Evolutionary conservation across 2,888 invertebrate species (phyloP).

Genomic region (Malthinus seriepunctatus): DNA sequence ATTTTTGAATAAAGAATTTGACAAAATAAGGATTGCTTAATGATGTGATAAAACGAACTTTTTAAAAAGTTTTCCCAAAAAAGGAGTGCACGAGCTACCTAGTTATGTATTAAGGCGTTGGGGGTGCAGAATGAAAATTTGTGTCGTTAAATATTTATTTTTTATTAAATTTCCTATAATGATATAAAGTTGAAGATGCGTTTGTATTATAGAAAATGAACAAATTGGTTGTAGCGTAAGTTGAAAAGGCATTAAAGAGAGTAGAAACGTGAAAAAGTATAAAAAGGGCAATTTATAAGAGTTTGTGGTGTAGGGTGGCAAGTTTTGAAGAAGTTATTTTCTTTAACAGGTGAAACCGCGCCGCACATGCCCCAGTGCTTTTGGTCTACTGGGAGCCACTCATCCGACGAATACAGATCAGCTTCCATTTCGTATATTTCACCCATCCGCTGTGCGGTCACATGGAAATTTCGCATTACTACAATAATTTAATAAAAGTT

Average conservation of each 20-base stretch:
- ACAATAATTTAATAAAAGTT: constrained; percentile 37
- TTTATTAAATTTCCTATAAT: constrained; percentile 1
- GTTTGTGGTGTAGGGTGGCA: constrained; percentile 15
- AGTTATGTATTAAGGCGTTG: too few relatives aligned
- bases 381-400: constrained; percentile 24
- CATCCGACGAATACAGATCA: constrained; percentile 31
- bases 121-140: too few relatives aligned
- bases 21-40: too few relatives aligned
- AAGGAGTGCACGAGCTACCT: too few relatives aligned
- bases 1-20: too few relatives aligned
- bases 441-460: constrained; percentile 24
- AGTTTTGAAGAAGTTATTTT: constrained; percentile 29
- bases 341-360: constrained; percentile 29
- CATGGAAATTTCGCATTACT: constrained; percentile 29
- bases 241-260: constrained; percentile 4
- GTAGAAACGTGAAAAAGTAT: constrained; percentile 14
- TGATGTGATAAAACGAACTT: too few relatives aligned
- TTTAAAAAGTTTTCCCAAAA: too few relatives aligned
- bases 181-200: background rate
- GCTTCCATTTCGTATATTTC: constrained; percentile 26
- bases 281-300: constrained; percentile 24
- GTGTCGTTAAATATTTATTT: too few relatives aligned
- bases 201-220: background rate
- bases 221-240: background rate
- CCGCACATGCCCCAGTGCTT: constrained; percentile 27